Conservation (phyloP, 1,140 invertebrate species). For the Akabosia matsudoensis region DNA sequence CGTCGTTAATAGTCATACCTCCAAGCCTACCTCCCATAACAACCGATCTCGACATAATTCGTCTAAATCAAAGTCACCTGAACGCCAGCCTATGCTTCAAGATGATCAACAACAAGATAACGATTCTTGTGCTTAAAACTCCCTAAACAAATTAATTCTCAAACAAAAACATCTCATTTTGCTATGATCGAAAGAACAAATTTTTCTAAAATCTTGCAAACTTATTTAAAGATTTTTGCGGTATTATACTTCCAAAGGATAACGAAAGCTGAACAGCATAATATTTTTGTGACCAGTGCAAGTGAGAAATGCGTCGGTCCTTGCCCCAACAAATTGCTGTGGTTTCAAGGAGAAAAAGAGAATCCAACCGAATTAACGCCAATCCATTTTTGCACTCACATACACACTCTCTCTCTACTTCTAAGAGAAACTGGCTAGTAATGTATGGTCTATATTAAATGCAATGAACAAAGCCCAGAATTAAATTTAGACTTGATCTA, state of each 20-base stretch:
- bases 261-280: background rate
- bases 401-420: no score
- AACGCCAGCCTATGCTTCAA: constrained; percentile 6
- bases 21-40: no score
- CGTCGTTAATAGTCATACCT: no score
- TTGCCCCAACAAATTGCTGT: background rate
- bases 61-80: background rate
- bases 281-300: background rate
- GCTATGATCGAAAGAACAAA: no score
- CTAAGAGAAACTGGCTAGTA: no score
- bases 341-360: background rate
- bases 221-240: background rate
- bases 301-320: background rate
- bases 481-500: no score
- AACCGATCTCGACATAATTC: constrained; percentile 4
- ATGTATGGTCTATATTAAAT: no score
- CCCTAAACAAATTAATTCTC: no score
- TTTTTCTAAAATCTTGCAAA: no score
- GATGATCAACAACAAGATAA: background rate
- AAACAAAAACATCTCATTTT: no score
- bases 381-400: no score
- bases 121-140: background rate
- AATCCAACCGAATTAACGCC: constrained; percentile 14
- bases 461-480: no score
- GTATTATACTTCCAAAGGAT: background rate